Base-by-base conservation (phyloP, 2,888 invertebrate species). In the Isoperla grammatica region DNA sequence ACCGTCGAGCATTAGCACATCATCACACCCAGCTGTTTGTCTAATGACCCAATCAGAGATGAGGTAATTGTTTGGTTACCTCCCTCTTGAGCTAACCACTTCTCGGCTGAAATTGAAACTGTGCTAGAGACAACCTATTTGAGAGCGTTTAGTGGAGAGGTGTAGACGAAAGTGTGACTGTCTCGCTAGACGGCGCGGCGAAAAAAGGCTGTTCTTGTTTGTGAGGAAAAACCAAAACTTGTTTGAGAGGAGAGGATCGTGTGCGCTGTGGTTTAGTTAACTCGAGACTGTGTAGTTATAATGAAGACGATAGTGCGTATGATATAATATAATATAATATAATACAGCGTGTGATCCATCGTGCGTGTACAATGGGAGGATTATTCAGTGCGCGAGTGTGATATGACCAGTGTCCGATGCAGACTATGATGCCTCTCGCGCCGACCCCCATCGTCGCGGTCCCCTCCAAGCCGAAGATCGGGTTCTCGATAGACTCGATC, bases 401-500 rank as follows among this genome's bases (percentile, higher is more conserved):
- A 6, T 8, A 19, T 39, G 56, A 39, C 17, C 3, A n/a, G 23
- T 13, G 17, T 1, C 6, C 17, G 23, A n/a, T 17, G 46, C n/a
- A 11, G 11, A 86, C 80, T 81, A 93, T 92, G 92, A 91, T 93
- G 92, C 92, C 92, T 81, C 85, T 92, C 83, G 91, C 92, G 84
- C 90, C 91, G 81, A 90, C 91, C 75, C 90, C 91, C 80, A 87
- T 91, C 78, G 87, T 89, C 78, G 88, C 91, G 79, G 87, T 92
- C 82, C 89, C 91, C 74, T 88, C 88, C 69, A 92, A 91, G 79
- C 93, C 94, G 68, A 94, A 93, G 79, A 89, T 95, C 75, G 94
- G 93, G 71, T 95, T 95, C 74, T 92, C 91, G 72, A 95, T 95
- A 77, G 95, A 95, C 79, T 91, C 92, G 71, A 92, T 94, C 72